Percentiles rank a stretch among this genome's conserved stretches.
phyloP scores from a whole-genome alignment of 1,140 invertebrate genomes.

The Drosophila jambulina region DNA sequence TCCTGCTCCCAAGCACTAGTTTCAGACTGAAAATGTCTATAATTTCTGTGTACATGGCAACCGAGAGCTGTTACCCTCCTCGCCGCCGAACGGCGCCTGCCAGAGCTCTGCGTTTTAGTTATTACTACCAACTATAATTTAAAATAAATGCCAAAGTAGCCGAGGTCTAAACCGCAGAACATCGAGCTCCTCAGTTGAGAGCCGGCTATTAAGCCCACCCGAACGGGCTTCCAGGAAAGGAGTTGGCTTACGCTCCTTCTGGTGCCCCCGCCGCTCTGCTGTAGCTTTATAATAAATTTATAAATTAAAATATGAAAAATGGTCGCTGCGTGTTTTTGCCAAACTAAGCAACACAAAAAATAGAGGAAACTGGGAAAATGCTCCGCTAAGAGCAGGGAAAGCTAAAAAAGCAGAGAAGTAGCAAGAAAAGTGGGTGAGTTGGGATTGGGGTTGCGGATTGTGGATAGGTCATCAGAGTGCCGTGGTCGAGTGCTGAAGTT shows the following conservation, averaged over 20 bases:
- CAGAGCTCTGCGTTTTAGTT: constrained; percentile 68
- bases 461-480: constrained; percentile 58
- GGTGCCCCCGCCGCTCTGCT: constrained; percentile 24
- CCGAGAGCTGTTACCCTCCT: constrained; percentile 12
- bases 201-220: constrained; percentile 63
- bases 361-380: constrained; percentile 39
- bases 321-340: constrained; percentile 81
- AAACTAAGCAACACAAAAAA: constrained; percentile 65
- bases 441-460: constrained; percentile 20
- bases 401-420: constrained; percentile 28
- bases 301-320: constrained; percentile 83
- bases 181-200: constrained; percentile 40
- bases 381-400: constrained; percentile 44
- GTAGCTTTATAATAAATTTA: constrained; percentile 80
- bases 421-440: constrained; percentile 32
- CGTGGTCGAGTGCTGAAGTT: constrained; percentile 48
- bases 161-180: constrained; percentile 70
- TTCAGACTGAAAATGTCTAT: constrained; percentile 64
- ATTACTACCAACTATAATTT: constrained; percentile 81
- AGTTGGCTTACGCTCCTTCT: constrained; percentile 10
- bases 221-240: constrained; percentile 20
- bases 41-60: constrained; percentile 71
- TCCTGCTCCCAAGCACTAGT: constrained; percentile 37
- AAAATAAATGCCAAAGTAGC: constrained; percentile 83
- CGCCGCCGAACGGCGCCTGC: not conserved